These are phyloP conservation scores for Calephelis virginiensis DNA, from an alignment of 1,140 invertebrate species.

Conservation along the genomic window DNA sequence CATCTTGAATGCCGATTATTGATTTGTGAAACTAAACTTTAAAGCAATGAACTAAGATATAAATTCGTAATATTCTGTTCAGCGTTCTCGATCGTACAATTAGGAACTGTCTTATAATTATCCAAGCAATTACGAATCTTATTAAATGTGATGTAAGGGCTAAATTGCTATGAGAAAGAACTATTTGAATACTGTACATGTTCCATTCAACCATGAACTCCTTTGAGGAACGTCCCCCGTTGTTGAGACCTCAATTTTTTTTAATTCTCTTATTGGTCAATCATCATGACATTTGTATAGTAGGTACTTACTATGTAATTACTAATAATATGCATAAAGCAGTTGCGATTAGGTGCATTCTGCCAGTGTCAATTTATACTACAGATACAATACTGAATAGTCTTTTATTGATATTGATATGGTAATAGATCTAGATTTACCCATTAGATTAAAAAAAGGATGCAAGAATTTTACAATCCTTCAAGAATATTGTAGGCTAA, in stretches of 20 bases:
- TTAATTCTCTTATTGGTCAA: slow-evolving; percentile 75
- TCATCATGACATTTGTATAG: slow-evolving; percentile 69
- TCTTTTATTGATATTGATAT: no score
- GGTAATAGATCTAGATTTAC: no score
- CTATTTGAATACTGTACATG: slow-evolving; percentile 63
- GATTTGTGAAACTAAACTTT: slow-evolving; percentile 53
- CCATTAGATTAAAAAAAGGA: no score
- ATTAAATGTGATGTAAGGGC: slow-evolving; percentile 37
- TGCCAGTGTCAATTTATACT: no score
- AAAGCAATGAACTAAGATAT: slow-evolving; percentile 50
- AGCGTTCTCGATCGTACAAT: slow-evolving; percentile 67
- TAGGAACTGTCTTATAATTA: slow-evolving; percentile 54
- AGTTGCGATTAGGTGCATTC: no score
- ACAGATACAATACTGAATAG: no score
- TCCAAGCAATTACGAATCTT: slow-evolving; percentile 51
- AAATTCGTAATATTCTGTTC: slow-evolving; percentile 49
- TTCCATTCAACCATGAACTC: slow-evolving; percentile 76
- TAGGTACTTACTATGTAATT: slow-evolving; percentile 18
- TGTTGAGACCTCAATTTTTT: slow-evolving; percentile 76
- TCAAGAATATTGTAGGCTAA: no score
- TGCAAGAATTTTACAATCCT: no score
- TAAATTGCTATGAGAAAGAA: slow-evolving; percentile 33
- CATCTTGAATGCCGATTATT: slow-evolving; percentile 60
- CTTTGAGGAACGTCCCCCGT: slow-evolving; percentile 74
- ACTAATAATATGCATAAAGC: not conserved